These are phyloP conservation scores for Protonibea diacanthus DNA, from an alignment of 2,797 vertebrate species.

Conservation along the genomic window DNA sequence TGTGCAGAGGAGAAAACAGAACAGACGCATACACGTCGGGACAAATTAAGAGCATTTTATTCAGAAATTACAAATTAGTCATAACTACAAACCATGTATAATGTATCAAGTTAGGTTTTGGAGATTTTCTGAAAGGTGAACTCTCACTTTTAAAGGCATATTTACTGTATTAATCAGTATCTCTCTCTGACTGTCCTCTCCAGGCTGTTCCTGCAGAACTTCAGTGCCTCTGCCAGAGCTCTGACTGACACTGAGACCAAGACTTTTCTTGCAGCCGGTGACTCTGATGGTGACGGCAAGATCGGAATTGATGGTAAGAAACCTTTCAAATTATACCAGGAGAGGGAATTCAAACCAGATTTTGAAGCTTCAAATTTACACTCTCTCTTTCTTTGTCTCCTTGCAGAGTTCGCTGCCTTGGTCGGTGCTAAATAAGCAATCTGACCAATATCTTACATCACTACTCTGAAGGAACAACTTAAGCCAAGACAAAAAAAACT, in stretches of 20 bases:
- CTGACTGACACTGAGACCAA: constrained; percentile 85
- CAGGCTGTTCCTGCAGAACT: constrained; percentile 89
- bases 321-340: background rate
- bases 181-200: constrained; percentile 18
- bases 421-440: constrained; percentile 78
- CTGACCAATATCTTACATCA: constrained; percentile 79
- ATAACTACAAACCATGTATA: background rate
- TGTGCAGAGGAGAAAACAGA: constrained; percentile 50
- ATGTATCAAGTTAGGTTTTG: background rate
- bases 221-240: constrained; percentile 80
- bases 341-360: background rate
- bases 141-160: background rate
- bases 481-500: constrained; percentile 70
- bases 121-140: constrained; percentile 5
- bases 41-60: background rate
- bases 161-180: background rate
- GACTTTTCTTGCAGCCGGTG: constrained; percentile 83
- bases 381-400: constrained; percentile 17
- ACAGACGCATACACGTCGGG: constrained; percentile 61
- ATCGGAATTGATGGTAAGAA: constrained; percentile 87
- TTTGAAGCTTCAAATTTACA: background rate
- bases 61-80: background rate
- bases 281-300: constrained; percentile 88
- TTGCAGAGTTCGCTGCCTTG: constrained; percentile 83
- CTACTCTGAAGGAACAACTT: constrained; percentile 83